Evolutionary conservation across 2,888 invertebrate species (phyloP), one percentile per base, ranked within the genome.

Genomic region (Leuctra nigra): DNA sequence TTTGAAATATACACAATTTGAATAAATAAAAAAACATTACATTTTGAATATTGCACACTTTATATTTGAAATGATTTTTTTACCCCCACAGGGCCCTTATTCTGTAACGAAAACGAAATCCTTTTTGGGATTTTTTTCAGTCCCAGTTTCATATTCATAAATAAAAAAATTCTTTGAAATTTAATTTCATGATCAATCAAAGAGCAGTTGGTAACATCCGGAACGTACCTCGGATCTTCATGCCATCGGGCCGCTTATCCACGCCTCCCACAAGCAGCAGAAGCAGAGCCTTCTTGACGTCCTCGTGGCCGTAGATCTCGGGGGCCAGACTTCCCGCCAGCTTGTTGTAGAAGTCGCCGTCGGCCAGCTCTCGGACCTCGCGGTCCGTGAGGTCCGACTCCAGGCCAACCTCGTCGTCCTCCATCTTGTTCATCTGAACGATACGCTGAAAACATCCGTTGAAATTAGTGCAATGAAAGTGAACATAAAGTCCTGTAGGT

Each of bases 231-330:
- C 99, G 85, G 68, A 99, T 99, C 77, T 95, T 97, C 90, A 98
- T 96, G 60, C 97, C 98, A 63, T 91, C 89, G 0, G 94, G 93
- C 48, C 86, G 80, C 73, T 84, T 82, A 72, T 94, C 93, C 1
- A 93, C 93, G 4, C 91, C 91, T 2, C 92, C 91, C 0, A 99
- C 97, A 1, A 99, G 77, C 53, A 99, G 76, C 61, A 99, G 72
- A 38, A 99, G 73, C 52, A 99, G 73, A 0, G 97, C 97, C 70
- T 99, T 99, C 74, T 99, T 99, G 1, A 99, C 90, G 73, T 99
- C 98, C 66, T 94, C 84, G 68, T 97, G 94, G 0, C 99, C 99
- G 69, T 94, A 99, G 68, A 99, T 99, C 80, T 99, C 99, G 0
- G 99, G 99, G 1, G 99, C 98, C 63, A 99, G 83, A 59, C 94